These are phyloP conservation scores for Clavelina lepadiformis DNA, from an alignment of 23 tunicate genomes.

Conservation along the genomic window DNA sequence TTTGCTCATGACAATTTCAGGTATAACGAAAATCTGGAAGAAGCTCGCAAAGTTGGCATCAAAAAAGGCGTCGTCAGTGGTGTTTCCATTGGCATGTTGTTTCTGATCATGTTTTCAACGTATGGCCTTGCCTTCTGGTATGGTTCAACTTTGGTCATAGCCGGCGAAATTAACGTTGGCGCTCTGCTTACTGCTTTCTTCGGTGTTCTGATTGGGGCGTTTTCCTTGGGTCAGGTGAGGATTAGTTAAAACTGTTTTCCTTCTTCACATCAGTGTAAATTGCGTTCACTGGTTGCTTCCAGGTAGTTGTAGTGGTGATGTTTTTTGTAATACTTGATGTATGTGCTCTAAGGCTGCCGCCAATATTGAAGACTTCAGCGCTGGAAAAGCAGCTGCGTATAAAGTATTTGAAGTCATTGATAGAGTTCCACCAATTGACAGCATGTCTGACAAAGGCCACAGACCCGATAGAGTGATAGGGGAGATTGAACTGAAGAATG, in stretches of 20 bases:
- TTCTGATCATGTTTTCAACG: conserved; percentile 72
- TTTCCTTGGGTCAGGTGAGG: conserved; percentile 90
- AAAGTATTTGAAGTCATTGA: conserved; percentile 95
- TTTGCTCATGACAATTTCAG: no score
- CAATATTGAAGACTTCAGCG: conserved; percentile 77
- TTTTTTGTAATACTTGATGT: no score
- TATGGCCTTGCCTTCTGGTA: conserved; percentile 99
- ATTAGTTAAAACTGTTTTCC: no score
- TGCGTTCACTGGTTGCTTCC: no score
- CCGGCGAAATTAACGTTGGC: conserved; percentile 53
- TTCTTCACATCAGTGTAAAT: no score
- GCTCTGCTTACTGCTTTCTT: conserved; percentile 81
- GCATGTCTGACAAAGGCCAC: conserved; percentile 73
- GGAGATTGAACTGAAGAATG: conserved; percentile 76
- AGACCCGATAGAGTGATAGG: conserved; percentile 76
- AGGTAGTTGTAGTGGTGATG: no score
- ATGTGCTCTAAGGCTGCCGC: conserved; percentile 89
- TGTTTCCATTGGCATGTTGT: conserved; percentile 51
- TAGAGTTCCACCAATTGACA: conserved; percentile 77
- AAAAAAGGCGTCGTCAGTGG: conserved; percentile 79
- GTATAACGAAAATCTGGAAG: conserved; percentile 52
- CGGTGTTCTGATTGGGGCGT: conserved; percentile 95
- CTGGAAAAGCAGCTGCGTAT: conserved; percentile 90
- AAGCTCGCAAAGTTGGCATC: conserved; percentile 80
- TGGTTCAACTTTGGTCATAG: conserved; percentile 73